Base-by-base conservation (phyloP, 1,140 invertebrate genomes). In the Calephelis virginiensis region DNA sequence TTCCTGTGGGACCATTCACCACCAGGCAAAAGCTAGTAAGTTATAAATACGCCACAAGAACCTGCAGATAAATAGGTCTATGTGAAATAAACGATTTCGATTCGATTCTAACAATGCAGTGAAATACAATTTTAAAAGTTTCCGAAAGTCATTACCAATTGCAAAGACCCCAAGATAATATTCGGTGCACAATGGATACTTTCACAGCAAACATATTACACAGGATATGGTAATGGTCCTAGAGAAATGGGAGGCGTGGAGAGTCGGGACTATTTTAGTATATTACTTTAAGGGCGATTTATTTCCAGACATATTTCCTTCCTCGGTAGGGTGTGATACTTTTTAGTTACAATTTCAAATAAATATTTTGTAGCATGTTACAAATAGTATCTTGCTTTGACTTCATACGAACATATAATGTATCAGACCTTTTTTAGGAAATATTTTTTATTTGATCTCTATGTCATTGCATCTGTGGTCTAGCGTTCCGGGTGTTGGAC, bases 161-260 rank as follows among this genome's bases (percentile, higher is more conserved):
- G 7, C 47, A 48, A 48, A n/a, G 12, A 5, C 47, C 11, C 12
- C 12, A 10, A 17, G n/a, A 64, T 62, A 56, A 59, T 53, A 63
- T 63, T 66, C 43, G 59, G 56, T 53, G 72, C 76, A 71, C 70
- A 79, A 81, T 78, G 80, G 77, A 72, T 65, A 81, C 77, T 73
- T 68, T 69, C 64, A 71, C 70, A 67, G 78, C 79, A 75, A 75
- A 75, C 76, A 76, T 74, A 75, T 62, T 75, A 76, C 78, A 83
- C 88, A 90, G 88, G 88, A 90, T 89, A 86, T 83, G 84, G 86
- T 87, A 90, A 90, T 86, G 83, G 81, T 77, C 75, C 81, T 76
- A 83, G 81, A 83, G 83, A 84, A 84, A 83, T 86, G 83, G 83
- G 83, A 87, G 81, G 75, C 78, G 81, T 77, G 76, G 66, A 71